phyloP scores from a whole-genome alignment of 92 coral and sea anemone genomes.

The Hydrozoanthus gracilis region DNA sequence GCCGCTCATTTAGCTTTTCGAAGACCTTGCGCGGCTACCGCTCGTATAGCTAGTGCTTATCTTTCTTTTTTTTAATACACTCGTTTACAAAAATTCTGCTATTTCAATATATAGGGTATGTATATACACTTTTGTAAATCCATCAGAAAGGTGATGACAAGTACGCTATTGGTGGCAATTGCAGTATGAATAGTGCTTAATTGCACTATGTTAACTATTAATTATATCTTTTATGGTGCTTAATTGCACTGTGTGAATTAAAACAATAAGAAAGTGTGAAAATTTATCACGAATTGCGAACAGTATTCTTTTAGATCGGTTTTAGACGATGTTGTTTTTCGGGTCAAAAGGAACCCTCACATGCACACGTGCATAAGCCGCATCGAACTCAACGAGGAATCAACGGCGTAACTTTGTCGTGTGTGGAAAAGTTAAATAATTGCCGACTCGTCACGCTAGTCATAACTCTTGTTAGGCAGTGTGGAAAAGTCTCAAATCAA shows the following conservation, averaged over 20 bases:
- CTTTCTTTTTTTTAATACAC: too few species aligned
- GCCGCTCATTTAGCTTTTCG: too few species aligned
- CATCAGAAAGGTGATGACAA: constrained; percentile 28
- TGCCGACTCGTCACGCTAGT: neutral
- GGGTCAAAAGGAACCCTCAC: constrained; percentile 27
- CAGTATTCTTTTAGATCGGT: constrained; percentile 7
- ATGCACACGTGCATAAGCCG: constrained; percentile 1
- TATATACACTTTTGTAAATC: neutral
- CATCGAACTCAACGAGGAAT: neutral
- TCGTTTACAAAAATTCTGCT: constrained; percentile 9
- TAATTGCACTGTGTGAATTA: constrained; percentile 5
- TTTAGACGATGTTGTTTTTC: constrained; percentile 22
- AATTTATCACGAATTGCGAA: neutral
- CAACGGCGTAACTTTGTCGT: neutral
- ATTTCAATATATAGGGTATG: neutral
- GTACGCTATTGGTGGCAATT: neutral
- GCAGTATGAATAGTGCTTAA: neutral
- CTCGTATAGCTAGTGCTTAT: too few species aligned
- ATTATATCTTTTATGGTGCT: constrained; percentile 1
- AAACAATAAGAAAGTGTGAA: neutral
- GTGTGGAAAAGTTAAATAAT: constrained; percentile 1
- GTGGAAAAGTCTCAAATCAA: constrained; percentile 4
- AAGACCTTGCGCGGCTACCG: too few species aligned
- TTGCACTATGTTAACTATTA: neutral
- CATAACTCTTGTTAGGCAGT: neutral